Conservation (phyloP, 2,888 invertebrate genomes). For the Ormyrus nitidulus region DNA sequence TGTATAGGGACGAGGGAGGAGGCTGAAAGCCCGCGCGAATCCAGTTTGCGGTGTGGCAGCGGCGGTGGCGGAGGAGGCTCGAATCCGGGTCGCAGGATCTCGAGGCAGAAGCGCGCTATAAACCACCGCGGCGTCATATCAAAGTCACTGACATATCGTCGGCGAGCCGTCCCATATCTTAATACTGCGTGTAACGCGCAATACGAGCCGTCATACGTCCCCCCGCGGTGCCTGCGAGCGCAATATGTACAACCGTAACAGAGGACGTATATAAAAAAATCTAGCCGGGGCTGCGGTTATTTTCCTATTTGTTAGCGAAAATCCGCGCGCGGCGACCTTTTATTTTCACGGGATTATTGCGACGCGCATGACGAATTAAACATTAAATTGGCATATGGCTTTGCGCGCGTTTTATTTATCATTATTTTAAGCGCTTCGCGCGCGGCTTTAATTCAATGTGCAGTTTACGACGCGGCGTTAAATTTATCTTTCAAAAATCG, state of each 20-base stretch:
- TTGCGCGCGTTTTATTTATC: neutral
- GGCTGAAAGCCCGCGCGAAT: neutral
- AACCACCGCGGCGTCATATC: slow-evolving; percentile 33
- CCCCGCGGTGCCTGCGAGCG: neutral
- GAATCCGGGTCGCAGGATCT: slow-evolving; percentile 37
- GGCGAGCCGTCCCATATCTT: slow-evolving; percentile 6
- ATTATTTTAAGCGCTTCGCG: too few relatives aligned
- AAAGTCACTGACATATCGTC: slow-evolving; percentile 35
- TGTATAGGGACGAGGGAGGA: neutral
- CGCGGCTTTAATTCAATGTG: neutral
- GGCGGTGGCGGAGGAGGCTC: neutral
- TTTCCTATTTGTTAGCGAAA: too few relatives aligned
- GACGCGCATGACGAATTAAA: too few relatives aligned
- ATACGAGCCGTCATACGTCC: slow-evolving; percentile 8
- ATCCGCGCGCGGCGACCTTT: neutral
- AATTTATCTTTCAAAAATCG: neutral
- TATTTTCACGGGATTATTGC: neutral
- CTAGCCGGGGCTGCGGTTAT: too few relatives aligned
- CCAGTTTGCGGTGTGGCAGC: neutral
- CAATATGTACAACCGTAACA: neutral
- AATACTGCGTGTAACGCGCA: slow-evolving; percentile 17
- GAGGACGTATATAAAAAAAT: neutral
- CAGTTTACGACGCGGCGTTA: neutral
- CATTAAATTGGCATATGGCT: neutral
- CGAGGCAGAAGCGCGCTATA: slow-evolving; percentile 23